These are phyloP conservation scores for Drosophila kanekoi DNA, from an alignment of 2,888 invertebrate species.

Conservation along the genomic window DNA sequence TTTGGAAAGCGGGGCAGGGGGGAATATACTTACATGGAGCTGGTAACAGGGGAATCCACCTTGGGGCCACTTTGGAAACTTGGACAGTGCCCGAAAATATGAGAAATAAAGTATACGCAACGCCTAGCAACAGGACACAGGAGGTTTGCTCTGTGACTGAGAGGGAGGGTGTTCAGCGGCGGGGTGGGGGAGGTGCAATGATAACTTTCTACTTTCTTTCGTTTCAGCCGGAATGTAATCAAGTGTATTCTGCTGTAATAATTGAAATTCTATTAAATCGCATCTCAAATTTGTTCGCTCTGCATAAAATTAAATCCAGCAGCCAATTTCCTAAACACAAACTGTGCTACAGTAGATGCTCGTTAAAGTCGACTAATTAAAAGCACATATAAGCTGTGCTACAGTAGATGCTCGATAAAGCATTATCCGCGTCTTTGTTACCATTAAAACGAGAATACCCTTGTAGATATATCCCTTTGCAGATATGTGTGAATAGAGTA, in stretches of 20 bases:
- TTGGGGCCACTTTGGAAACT: background rate
- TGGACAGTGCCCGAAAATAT: conserved; percentile 29
- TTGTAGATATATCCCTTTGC: no score
- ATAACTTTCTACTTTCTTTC: conserved; percentile 8
- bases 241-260: conserved; percentile 47
- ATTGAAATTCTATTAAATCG: conserved; percentile 41
- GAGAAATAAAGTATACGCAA: conserved; percentile 16
- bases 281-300: conserved; percentile 15
- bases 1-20: no score
- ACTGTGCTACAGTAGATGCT: conserved; percentile 13
- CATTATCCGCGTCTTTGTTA: no score
- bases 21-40: no score
- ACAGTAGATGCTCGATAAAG: no score
- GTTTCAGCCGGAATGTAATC: conserved; percentile 24
- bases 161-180: background rate
- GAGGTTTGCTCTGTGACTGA: background rate
- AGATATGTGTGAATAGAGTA: no score
- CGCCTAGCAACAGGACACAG: conserved; percentile 8
- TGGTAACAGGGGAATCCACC: conserved; percentile 8
- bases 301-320: conserved; percentile 19
- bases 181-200: conserved; percentile 1
- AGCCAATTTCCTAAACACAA: conserved; percentile 1
- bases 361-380: conserved; percentile 4
- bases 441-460: no score
- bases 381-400: background rate